Evolutionary conservation across 1,140 invertebrate genomes (phyloP).

Genomic region (Euwallacea similis): DNA sequence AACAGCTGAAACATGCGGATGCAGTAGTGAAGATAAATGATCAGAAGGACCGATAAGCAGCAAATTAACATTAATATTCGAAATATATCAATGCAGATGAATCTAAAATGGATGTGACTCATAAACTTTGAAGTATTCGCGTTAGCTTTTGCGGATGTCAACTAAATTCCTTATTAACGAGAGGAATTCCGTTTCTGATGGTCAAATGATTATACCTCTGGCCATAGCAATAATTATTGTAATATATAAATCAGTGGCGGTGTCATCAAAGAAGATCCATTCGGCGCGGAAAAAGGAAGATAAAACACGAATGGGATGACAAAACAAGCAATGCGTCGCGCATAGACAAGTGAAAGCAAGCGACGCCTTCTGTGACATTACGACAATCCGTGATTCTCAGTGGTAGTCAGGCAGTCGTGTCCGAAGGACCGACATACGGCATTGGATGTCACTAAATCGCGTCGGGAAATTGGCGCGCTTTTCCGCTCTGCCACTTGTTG

Average conservation of each 20-base stretch:
- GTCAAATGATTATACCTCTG: not conserved
- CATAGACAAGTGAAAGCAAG: conserved; percentile 50
- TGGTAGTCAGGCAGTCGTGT: conserved; percentile 48
- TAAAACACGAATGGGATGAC: conserved; percentile 28
- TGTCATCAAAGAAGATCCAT: not conserved
- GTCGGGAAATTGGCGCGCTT: conserved; percentile 27
- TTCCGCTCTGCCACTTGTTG: conserved; percentile 29
- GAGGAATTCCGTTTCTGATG: not conserved
- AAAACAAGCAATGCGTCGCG: conserved; percentile 32
- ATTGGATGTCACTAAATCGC: conserved; percentile 35
- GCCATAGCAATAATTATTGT: not conserved
- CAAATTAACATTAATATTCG: too few species aligned
- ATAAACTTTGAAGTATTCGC: too few species aligned
- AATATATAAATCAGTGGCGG: conserved; percentile 10
- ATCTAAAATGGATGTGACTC: too few species aligned
- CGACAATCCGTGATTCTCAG: conserved; percentile 50
- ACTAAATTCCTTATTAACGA: not conserved
- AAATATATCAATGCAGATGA: too few species aligned
- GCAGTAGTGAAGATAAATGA: too few species aligned
- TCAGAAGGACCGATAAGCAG: too few species aligned
- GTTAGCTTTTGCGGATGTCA: not conserved
- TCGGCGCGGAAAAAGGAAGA: conserved; percentile 14
- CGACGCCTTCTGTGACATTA: conserved; percentile 51
- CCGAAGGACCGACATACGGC: conserved; percentile 37
- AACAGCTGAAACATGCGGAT: too few species aligned